Evolutionary conservation across 35 echinoderm and acorn worm genomes (phyloP).

Genomic region (Ophiothrix spiculata): DNA sequence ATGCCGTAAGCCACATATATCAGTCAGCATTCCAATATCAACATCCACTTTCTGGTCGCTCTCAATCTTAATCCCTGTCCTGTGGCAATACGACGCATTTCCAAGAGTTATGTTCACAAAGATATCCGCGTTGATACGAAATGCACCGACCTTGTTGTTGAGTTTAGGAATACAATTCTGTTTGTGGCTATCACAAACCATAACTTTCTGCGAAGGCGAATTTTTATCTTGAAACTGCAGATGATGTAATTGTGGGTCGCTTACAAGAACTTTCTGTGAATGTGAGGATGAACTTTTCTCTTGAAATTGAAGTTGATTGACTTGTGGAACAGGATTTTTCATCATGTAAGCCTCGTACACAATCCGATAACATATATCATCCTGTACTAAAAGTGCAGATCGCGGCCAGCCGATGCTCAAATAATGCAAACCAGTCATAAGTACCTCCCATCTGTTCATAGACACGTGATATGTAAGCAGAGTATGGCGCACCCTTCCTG

Average conservation of each 20-base stretch:
- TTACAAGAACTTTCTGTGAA: no score
- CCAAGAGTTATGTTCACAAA: not conserved
- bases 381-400: not conserved
- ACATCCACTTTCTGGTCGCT: not conserved
- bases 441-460: not conserved
- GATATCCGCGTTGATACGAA: not conserved
- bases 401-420: not conserved
- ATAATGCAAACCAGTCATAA: not conserved
- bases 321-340: not conserved
- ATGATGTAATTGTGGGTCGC: not conserved
- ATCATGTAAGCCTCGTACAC: slow-evolving; percentile 3
- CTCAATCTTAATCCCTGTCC: not conserved
- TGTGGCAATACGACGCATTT: not conserved
- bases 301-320: not conserved
- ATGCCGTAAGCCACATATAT: not conserved
- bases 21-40: not conserved
- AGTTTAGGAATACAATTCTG: not conserved
- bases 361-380: not conserved
- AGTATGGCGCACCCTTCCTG: not conserved
- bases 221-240: not conserved
- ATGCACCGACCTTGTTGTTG: not conserved
- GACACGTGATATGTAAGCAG: not conserved
- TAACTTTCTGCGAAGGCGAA: not conserved
- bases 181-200: not conserved
- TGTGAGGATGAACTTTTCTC: not conserved